Conservation (phyloP, 1,140 invertebrate species). For the Thaumetopoea pityocampa region DNA sequence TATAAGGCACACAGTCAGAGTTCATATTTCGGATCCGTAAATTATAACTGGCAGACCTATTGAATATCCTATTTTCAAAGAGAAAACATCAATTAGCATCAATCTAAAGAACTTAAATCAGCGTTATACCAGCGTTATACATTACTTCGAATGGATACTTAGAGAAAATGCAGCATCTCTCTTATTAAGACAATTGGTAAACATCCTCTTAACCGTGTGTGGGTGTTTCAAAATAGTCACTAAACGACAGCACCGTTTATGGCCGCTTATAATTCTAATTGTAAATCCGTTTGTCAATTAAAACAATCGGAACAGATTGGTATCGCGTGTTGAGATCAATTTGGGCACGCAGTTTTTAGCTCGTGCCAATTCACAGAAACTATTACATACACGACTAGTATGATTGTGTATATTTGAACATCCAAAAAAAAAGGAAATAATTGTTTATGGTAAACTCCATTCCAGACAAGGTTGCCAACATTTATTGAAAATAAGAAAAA, state of each 20-base stretch:
- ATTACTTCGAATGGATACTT: neutral
- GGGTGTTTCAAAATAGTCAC: constrained; percentile 40
- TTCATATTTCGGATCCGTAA: too few relatives aligned
- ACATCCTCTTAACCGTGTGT: constrained; percentile 29
- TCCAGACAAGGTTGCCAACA: too few relatives aligned
- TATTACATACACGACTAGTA: too few relatives aligned
- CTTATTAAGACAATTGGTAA: neutral
- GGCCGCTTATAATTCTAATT: constrained; percentile 31
- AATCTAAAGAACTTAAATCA: too few relatives aligned
- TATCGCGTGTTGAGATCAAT: constrained; percentile 23
- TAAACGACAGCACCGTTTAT: constrained; percentile 31
- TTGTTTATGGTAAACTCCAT: too few relatives aligned
- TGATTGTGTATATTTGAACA: too few relatives aligned
- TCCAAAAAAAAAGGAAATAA: too few relatives aligned
- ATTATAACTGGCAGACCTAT: too few relatives aligned
- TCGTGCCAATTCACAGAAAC: constrained; percentile 10
- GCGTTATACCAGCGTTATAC: neutral
- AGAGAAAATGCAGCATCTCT: neutral
- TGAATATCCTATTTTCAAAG: too few relatives aligned
- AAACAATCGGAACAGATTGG: constrained; percentile 18
- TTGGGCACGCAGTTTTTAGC: constrained; percentile 10
- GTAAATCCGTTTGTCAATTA: constrained; percentile 27
- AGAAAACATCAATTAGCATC: too few relatives aligned
- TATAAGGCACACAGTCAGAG: too few relatives aligned
- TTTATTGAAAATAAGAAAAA: too few relatives aligned